Conservation (phyloP, 2,113 vertebrate genomes). For the Prionailurus viverrinus region DNA sequence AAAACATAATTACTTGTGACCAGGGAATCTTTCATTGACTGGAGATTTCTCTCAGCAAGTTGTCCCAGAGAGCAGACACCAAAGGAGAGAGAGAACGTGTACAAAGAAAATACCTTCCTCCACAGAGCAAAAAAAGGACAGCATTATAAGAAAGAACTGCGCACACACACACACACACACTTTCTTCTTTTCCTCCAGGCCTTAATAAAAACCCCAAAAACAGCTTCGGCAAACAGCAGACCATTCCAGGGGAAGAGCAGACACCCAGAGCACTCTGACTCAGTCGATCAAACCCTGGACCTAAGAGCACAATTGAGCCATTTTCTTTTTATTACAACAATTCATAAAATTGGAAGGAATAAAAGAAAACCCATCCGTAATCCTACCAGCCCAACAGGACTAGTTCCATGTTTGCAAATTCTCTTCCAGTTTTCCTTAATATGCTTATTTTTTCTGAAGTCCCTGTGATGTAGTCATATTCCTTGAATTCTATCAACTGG, state of each 20-base stretch:
- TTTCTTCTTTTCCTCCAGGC: constrained; percentile 51
- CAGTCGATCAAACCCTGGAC: constrained; percentile 50
- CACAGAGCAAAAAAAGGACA: background rate
- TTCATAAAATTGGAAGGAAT: constrained; percentile 19
- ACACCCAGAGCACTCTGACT: background rate
- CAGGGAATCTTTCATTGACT: constrained; percentile 33
- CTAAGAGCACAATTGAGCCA: constrained; percentile 8
- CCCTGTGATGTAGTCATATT: background rate
- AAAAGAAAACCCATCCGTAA: background rate
- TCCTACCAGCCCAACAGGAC: background rate
- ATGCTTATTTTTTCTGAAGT: background rate
- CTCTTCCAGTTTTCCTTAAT: constrained; percentile 4
- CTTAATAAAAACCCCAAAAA: constrained; percentile 72
- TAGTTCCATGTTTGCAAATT: constrained; percentile 27
- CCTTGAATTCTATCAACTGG: background rate
- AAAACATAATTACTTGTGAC: constrained; percentile 24
- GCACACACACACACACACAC: background rate
- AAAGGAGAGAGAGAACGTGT: background rate
- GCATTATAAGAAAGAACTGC: background rate
- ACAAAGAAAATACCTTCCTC: constrained; percentile 38
- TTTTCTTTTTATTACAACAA: constrained; percentile 68
- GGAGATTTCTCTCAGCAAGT: background rate
- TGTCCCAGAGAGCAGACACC: background rate
- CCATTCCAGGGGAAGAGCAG: background rate
- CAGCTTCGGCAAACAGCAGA: constrained; percentile 41